Conservation (phyloP, 2,888 invertebrate species). For the Callosobruchus maculatus region DNA sequence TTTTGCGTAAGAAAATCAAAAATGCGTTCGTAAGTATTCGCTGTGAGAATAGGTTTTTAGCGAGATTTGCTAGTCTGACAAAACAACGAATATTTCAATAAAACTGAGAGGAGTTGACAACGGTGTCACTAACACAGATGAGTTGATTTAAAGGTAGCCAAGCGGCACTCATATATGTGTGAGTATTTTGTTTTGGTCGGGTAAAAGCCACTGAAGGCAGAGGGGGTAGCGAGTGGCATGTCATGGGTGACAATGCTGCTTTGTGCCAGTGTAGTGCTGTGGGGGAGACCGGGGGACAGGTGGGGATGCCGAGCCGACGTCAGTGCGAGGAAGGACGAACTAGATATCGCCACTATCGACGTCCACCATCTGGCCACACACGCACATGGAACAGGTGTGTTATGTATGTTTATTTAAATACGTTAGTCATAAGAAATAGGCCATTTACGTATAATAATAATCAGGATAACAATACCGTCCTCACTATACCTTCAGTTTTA, state of each 20-base stretch:
- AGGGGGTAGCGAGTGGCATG: slow-evolving; percentile 4
- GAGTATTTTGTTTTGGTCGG: neutral
- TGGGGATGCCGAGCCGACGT: slow-evolving; percentile 10
- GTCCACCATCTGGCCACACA: slow-evolving; percentile 31
- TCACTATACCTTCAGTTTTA: no score
- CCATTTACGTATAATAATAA: no score
- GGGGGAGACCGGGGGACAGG: slow-evolving; percentile 12
- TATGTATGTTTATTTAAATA: no score
- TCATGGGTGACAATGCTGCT: slow-evolving; percentile 9
- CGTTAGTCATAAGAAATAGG: no score
- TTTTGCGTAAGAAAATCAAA: no score
- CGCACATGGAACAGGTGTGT: slow-evolving; percentile 28
- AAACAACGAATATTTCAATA: no score
- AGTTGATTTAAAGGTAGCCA: neutral
- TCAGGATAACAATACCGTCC: no score
- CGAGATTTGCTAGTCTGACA: no score
- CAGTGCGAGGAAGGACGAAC: slow-evolving; percentile 21
- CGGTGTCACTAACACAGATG: neutral
- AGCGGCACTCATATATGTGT: neutral
- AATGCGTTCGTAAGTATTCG: no score
- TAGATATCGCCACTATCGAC: slow-evolving; percentile 31
- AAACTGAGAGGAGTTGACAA: neutral
- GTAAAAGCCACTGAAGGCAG: neutral
- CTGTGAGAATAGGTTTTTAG: no score
- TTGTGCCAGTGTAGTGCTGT: slow-evolving; percentile 9